Evolutionary conservation across 2,888 invertebrate species (phyloP).

Genomic region (Xestia c-nigrum): DNA sequence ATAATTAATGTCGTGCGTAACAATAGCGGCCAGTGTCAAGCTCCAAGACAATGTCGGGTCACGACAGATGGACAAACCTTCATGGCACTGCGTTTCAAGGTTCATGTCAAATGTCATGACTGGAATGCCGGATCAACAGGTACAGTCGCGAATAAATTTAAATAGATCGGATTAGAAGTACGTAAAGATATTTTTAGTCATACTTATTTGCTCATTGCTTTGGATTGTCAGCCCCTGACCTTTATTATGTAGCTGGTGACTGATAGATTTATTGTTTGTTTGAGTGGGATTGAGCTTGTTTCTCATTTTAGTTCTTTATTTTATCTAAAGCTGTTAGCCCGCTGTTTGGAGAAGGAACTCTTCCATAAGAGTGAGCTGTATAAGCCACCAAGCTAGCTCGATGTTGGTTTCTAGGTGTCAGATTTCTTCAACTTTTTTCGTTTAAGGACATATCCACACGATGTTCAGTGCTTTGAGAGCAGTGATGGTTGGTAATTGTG

Average conservation of each 20-base stretch:
- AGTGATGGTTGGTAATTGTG: not conserved
- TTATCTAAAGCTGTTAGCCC: not conserved
- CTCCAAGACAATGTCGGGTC: constrained; percentile 72
- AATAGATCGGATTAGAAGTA: constrained; percentile 59
- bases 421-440: too few relatives aligned
- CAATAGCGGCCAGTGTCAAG: constrained; percentile 75
- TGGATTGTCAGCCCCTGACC: constrained; percentile 44
- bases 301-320: not conserved
- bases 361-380: too few relatives aligned
- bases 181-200: constrained; percentile 50
- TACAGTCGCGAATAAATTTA: constrained; percentile 61
- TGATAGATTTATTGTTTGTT: constrained; percentile 33
- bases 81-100: constrained; percentile 71
- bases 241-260: constrained; percentile 42
- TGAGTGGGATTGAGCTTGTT: constrained; percentile 7
- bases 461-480: too few relatives aligned
- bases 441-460: too few relatives aligned
- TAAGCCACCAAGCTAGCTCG: too few relatives aligned
- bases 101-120: constrained; percentile 77
- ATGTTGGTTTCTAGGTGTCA: too few relatives aligned
- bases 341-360: too few relatives aligned
- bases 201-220: constrained; percentile 52
- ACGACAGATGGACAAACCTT: constrained; percentile 77
- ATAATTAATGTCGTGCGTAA: constrained; percentile 67
- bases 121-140: constrained; percentile 70